A percentile compares a stretch with the other conserved stretches of the same genome.
phyloP scores from a whole-genome alignment of 2,113 vertebrate species.

The Eurypyga helias region DNA sequence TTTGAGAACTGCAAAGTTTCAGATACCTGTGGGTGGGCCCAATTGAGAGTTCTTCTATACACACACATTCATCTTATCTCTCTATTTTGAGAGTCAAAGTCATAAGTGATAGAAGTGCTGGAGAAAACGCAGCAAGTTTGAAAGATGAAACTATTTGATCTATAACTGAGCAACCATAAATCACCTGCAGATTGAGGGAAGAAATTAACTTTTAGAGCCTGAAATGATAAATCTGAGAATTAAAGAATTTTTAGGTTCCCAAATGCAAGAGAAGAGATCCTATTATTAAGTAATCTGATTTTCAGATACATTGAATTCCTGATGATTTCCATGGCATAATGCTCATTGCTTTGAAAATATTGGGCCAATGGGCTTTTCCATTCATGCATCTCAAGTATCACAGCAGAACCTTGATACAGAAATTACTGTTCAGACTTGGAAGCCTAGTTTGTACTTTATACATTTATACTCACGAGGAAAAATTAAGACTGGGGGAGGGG shows the following conservation, averaged over 20 bases:
- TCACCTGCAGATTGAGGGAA: conserved; percentile 26
- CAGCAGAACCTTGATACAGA: not conserved
- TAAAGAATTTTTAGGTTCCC: conserved; percentile 5
- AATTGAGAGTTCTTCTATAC: not conserved
- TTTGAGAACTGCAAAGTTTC: conserved; percentile 3
- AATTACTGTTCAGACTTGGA: not conserved
- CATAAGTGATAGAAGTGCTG: conserved; percentile 37
- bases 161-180: conserved; percentile 34
- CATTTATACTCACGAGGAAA: not conserved
- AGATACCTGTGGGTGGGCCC: not conserved
- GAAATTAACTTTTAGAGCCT: conserved; percentile 23
- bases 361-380: not conserved
- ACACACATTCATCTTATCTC: conserved; percentile 45
- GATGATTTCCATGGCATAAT: not conserved
- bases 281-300: not conserved
- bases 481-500: not conserved
- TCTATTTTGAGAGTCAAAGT: conserved; percentile 1
- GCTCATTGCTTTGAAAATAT: not conserved
- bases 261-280: not conserved
- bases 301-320: not conserved
- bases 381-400: not conserved
- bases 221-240: conserved; percentile 38
- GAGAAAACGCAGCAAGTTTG: conserved; percentile 20
- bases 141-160: conserved; percentile 40
- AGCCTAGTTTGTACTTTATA: not conserved